phyloP scores from a whole-genome alignment of 1,140 invertebrate genomes.

The Ceratitis capitata region DNA sequence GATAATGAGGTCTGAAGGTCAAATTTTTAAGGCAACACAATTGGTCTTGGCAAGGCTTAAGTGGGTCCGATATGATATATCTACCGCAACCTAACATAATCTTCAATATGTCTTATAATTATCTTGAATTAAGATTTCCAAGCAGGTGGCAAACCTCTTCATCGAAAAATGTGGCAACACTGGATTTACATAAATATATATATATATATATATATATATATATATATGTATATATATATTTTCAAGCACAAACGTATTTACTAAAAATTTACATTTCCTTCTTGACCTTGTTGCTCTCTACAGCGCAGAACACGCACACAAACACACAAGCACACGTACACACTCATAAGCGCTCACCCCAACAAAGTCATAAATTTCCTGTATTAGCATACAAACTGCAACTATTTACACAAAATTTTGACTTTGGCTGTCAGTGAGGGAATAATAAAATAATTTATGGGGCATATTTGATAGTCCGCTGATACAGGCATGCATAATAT shows the following conservation, averaged over 20 bases:
- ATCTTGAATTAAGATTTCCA: too few relatives aligned
- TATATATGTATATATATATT: too few relatives aligned
- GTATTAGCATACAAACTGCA: constrained; percentile 5
- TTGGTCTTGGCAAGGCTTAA: too few relatives aligned
- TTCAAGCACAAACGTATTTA: not conserved
- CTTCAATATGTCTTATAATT: too few relatives aligned
- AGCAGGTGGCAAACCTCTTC: too few relatives aligned
- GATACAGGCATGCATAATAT: not conserved
- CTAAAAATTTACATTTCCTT: not conserved
- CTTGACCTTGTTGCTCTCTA: not conserved
- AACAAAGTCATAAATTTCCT: not conserved
- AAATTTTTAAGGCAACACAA: too few relatives aligned
- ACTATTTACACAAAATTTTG: constrained; percentile 11
- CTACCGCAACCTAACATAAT: too few relatives aligned
- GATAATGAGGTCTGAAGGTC: too few relatives aligned
- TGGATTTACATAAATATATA: too few relatives aligned
- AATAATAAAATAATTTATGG: not conserved
- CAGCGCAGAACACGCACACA: not conserved
- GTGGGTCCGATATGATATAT: too few relatives aligned
- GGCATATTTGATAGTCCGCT: not conserved
- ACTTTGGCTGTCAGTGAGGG: not conserved
- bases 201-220: too few relatives aligned
- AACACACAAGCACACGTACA: not conserved
- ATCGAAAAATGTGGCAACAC: too few relatives aligned
- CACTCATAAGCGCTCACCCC: not conserved